These are phyloP conservation scores for Drymodes brunneopygia DNA, from an alignment of 2,113 vertebrate genomes.

Conservation along the genomic window DNA sequence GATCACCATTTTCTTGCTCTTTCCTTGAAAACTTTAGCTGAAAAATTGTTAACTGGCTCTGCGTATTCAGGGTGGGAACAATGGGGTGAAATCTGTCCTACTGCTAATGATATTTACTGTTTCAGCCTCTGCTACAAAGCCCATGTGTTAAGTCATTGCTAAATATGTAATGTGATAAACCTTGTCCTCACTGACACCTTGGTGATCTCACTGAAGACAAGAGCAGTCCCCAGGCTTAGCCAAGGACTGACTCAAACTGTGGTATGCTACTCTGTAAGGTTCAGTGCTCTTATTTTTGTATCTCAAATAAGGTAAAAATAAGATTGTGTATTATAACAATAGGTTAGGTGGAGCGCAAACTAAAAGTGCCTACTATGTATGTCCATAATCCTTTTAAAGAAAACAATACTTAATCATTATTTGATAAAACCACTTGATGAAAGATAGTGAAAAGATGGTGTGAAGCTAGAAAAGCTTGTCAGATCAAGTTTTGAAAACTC, in stretches of 20 bases:
- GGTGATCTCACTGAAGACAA: neutral
- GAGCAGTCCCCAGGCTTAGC: neutral
- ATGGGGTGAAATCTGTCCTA: neutral
- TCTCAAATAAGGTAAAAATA: constrained; percentile 33
- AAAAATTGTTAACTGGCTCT: neutral
- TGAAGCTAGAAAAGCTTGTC: constrained; percentile 60
- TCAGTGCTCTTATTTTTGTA: neutral
- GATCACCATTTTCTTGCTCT: neutral
- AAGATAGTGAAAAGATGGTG: constrained; percentile 64
- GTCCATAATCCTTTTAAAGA: constrained; percentile 58
- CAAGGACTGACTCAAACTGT: neutral
- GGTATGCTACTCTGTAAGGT: neutral
- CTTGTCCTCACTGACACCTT: neutral
- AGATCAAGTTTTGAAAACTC: constrained; percentile 71
- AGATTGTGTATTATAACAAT: neutral
- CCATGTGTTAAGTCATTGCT: neutral
- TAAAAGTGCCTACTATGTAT: neutral
- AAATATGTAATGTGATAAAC: neutral
- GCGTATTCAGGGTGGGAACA: neutral
- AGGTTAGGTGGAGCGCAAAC: constrained; percentile 26
- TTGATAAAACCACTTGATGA: constrained; percentile 75
- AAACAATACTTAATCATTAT: constrained; percentile 17
- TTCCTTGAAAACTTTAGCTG: neutral
- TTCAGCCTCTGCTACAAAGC: neutral
- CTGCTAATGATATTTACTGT: neutral